Conservation (phyloP, 2,888 invertebrate species). For the Drosophila parthenogenetica region DNA sequence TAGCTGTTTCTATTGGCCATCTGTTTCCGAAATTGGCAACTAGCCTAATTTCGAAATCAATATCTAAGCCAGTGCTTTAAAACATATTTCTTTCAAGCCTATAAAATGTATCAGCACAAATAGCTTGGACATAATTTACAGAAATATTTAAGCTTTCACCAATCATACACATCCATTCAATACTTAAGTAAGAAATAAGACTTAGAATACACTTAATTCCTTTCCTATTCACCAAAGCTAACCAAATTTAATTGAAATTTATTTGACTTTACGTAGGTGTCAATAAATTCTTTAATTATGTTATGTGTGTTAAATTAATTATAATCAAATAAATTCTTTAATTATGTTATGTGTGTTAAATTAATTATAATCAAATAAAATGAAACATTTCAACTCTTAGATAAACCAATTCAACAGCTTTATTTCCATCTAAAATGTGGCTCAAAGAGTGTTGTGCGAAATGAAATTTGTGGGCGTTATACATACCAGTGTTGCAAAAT, state of each 20-base stretch:
- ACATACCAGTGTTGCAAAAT: slow-evolving; percentile 1
- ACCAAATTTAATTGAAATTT: too few species aligned
- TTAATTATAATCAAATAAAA: background rate
- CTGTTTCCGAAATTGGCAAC: slow-evolving; percentile 10
- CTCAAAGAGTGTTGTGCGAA: background rate
- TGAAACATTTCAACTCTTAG: background rate
- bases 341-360: background rate
- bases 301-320: background rate
- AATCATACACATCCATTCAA: too few species aligned
- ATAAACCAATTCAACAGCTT: background rate
- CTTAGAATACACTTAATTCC: too few species aligned
- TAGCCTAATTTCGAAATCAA: slow-evolving; percentile 13
- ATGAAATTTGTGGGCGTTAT: slow-evolving; percentile 9
- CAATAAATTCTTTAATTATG: too few species aligned
- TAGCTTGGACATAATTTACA: too few species aligned
- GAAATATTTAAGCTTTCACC: too few species aligned
- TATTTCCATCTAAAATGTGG: background rate
- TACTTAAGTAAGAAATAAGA: too few species aligned
- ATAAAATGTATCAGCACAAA: too few species aligned
- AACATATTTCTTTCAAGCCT: too few species aligned
- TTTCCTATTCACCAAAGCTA: too few species aligned
- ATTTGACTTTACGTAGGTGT: too few species aligned
- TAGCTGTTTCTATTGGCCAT: slow-evolving; percentile 5
- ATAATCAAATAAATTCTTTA: background rate
- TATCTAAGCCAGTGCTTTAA: background rate